Percentiles rank a stretch among this genome's conserved stretches.
phyloP scores from a whole-genome alignment of 2,888 invertebrate genomes.

The Cataglyphis livida region DNA sequence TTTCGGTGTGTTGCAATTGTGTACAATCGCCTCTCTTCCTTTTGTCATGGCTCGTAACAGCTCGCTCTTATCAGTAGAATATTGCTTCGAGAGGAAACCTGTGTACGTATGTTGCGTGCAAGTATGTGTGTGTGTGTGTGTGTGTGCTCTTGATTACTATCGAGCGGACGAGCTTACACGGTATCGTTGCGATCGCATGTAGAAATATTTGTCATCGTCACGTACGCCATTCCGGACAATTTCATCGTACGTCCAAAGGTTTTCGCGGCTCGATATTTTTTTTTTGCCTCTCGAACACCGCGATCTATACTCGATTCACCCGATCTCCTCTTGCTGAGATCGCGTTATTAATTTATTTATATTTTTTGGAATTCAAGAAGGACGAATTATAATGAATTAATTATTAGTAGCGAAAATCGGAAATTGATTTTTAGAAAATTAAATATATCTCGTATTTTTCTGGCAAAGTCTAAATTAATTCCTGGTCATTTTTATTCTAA shows the following conservation, averaged over 20 bases:
- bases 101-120: not conserved
- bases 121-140: not conserved
- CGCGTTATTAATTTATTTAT: conserved; percentile 5
- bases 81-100: conserved; percentile 48
- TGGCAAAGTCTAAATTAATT: not conserved
- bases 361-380: not conserved
- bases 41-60: conserved; percentile 41
- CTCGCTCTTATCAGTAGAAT: conserved; percentile 53
- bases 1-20: conserved; percentile 36
- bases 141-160: conserved; percentile 57
- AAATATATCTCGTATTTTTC: not conserved
- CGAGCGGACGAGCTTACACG: conserved; percentile 27
- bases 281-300: conserved; percentile 5
- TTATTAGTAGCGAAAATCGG: not conserved
- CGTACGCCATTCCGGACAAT: conserved; percentile 45
- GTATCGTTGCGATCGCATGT: conserved; percentile 51
- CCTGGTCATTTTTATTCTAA: not conserved
- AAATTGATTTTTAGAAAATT: not conserved
- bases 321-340: not conserved
- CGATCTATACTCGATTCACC: not conserved
- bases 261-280: conserved; percentile 9
- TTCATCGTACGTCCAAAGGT: conserved; percentile 43
- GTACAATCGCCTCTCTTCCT: conserved; percentile 42
- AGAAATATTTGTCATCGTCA: conserved; percentile 45
- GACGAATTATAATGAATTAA: not conserved